These are phyloP conservation scores for Heterohyrax brucei DNA, from an alignment of 2,797 vertebrate genomes.

Conservation along the genomic window DNA sequence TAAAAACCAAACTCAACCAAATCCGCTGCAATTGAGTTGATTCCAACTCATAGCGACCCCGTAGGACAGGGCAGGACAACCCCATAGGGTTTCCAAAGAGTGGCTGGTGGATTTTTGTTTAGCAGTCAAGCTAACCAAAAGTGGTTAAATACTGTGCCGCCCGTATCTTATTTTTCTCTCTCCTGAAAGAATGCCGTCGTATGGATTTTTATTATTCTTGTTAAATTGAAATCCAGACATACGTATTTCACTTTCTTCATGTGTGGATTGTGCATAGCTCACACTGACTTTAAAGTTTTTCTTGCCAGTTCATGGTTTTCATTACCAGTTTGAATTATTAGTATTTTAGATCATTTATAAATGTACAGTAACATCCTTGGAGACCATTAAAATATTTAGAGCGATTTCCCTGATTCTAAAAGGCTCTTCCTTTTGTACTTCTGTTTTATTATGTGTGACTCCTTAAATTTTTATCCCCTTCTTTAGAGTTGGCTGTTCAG, in stretches of 20 bases:
- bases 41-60: too few relatives aligned
- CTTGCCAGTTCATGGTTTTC: conserved; percentile 61
- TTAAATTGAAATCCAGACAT: conserved; percentile 47
- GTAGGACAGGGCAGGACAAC: too few relatives aligned
- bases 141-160: too few relatives aligned
- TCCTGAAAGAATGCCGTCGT: background rate
- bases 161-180: conserved; percentile 4
- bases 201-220: conserved; percentile 54
- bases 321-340: conserved; percentile 64
- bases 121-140: too few relatives aligned
- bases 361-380: conserved; percentile 17
- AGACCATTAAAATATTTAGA: conserved; percentile 41
- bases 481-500: background rate
- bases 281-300: conserved; percentile 52
- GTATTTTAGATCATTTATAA: background rate
- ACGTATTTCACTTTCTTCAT: conserved; percentile 1
- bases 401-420: background rate
- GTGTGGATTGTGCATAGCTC: conserved; percentile 16
- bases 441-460: background rate
- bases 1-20: background rate
- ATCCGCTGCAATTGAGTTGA: too few relatives aligned
- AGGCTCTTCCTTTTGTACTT: background rate
- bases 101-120: too few relatives aligned
- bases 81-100: too few relatives aligned
- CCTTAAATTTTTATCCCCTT: conserved; percentile 15